A percentile compares a stretch with the other conserved stretches of the same genome.
Evolutionary conservation across 2,888 invertebrate species (phyloP).

Genomic region (Zygaena filipendulae): DNA sequence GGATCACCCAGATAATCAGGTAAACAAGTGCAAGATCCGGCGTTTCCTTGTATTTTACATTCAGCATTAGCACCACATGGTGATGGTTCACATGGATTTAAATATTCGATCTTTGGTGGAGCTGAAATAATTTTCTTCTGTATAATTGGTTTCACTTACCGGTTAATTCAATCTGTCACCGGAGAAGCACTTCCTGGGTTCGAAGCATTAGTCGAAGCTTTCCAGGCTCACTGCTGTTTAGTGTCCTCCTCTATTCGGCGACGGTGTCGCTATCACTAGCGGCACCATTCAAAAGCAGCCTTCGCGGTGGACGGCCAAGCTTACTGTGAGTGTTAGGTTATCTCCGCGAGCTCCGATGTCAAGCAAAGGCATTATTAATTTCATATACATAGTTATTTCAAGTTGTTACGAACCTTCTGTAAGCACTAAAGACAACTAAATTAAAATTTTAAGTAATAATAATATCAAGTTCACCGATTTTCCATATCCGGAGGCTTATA

Average conservation of each 20-base stretch:
- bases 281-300: slow-evolving; percentile 59
- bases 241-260: slow-evolving; percentile 50
- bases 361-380: slow-evolving; percentile 64
- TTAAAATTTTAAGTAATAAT: too few species aligned
- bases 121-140: slow-evolving; percentile 48
- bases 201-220: slow-evolving; percentile 69
- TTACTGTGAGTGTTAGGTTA: slow-evolving; percentile 69
- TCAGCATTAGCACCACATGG: slow-evolving; percentile 79
- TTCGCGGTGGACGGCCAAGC: slow-evolving; percentile 56
- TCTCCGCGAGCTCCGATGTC: slow-evolving; percentile 64
- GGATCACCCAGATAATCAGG: slow-evolving; percentile 81
- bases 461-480: slow-evolving; percentile 31
- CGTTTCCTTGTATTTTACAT: slow-evolving; percentile 77
- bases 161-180: slow-evolving; percentile 38
- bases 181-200: slow-evolving; percentile 61
- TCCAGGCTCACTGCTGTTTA: slow-evolving; percentile 58
- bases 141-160: slow-evolving; percentile 51
- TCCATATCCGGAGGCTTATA: slow-evolving; percentile 38
- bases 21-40: slow-evolving; percentile 78
- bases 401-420: slow-evolving; percentile 52
- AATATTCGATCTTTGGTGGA: slow-evolving; percentile 47
- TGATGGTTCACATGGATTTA: slow-evolving; percentile 71
- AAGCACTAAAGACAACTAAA: slow-evolving; percentile 46
- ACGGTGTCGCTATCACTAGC: slow-evolving; percentile 52
- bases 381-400: slow-evolving; percentile 52